Percentiles rank a stretch among this genome's conserved stretches.
These are phyloP conservation scores for Phyllostomus discolor DNA, from an alignment of 2,113 vertebrate genomes.

Conservation along the genomic window DNA sequence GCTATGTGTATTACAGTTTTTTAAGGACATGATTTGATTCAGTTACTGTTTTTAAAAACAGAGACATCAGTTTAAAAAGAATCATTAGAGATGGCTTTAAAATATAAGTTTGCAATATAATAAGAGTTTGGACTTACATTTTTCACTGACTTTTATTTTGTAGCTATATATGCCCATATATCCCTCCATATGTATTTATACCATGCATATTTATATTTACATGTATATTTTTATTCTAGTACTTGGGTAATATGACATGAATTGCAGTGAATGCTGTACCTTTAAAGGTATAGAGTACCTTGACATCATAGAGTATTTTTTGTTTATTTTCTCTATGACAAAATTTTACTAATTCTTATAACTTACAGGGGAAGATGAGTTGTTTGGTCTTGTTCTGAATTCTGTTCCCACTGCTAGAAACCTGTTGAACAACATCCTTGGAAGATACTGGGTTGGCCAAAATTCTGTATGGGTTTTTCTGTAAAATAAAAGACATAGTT, in stretches of 20 bases:
- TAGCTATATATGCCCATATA: not conserved
- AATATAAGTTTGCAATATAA: not conserved
- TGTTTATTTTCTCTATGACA: not conserved
- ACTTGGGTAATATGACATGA: not conserved
- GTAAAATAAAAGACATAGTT: too few relatives aligned
- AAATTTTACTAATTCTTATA: not conserved
- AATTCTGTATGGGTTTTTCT: too few relatives aligned
- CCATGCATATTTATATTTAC: not conserved
- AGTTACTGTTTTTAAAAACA: not conserved
- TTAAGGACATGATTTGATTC: not conserved
- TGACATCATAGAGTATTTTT: not conserved
- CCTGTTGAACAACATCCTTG: not conserved
- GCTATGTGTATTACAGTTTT: not conserved
- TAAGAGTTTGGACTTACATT: not conserved
- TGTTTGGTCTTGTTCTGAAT: constrained; percentile 15
- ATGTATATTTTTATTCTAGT: not conserved
- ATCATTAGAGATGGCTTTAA: not conserved
- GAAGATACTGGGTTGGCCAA: not conserved
- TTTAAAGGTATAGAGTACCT: not conserved
- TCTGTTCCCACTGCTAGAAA: not conserved
- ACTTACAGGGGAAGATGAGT: not conserved
- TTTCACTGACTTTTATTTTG: constrained; percentile 17
- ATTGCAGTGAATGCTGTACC: not conserved
- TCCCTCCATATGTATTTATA: not conserved
- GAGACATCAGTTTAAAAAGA: not conserved